These are phyloP conservation scores for Macroramphosus scolopax DNA, from an alignment of 2,797 vertebrate genomes.

Conservation along the genomic window DNA sequence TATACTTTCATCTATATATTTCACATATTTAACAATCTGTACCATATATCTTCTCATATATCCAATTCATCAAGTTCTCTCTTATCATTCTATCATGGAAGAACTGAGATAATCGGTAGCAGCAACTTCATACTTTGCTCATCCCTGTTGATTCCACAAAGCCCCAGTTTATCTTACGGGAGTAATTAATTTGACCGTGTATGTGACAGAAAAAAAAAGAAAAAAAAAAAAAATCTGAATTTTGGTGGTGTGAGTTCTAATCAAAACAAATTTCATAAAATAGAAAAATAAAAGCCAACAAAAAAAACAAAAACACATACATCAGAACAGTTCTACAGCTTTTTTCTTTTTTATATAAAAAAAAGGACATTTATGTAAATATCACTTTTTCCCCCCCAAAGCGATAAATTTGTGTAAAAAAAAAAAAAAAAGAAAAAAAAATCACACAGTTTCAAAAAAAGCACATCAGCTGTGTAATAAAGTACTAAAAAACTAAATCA, in stretches of 20 bases:
- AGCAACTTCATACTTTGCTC: constrained; percentile 99
- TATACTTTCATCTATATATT: constrained; percentile 65
- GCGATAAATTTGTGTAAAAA: constrained; percentile 87
- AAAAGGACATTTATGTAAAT: constrained; percentile 83
- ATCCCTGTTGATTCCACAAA: constrained; percentile 98
- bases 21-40: constrained; percentile 60
- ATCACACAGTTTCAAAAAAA: constrained; percentile 95
- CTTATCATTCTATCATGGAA: constrained; percentile 79
- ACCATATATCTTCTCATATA: constrained; percentile 52
- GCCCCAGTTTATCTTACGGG: constrained; percentile 81
- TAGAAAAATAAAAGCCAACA: constrained; percentile 20
- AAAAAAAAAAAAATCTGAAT: constrained; percentile 65
- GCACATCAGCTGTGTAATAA: constrained; percentile 97
- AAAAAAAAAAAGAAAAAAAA: constrained; percentile 18
- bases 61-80: constrained; percentile 66
- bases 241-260: constrained; percentile 74
- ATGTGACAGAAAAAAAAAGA: constrained; percentile 65
- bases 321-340: constrained; percentile 88
- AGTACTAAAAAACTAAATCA: constrained; percentile 99
- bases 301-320: constrained; percentile 79
- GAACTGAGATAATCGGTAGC: constrained; percentile 88
- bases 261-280: constrained; percentile 46
- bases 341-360: no score
- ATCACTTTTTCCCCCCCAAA: constrained; percentile 78
- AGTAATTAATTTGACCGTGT: constrained; percentile 76